Conservation (phyloP, 2,888 invertebrate genomes). For the Aspidiotus rigidus region DNA sequence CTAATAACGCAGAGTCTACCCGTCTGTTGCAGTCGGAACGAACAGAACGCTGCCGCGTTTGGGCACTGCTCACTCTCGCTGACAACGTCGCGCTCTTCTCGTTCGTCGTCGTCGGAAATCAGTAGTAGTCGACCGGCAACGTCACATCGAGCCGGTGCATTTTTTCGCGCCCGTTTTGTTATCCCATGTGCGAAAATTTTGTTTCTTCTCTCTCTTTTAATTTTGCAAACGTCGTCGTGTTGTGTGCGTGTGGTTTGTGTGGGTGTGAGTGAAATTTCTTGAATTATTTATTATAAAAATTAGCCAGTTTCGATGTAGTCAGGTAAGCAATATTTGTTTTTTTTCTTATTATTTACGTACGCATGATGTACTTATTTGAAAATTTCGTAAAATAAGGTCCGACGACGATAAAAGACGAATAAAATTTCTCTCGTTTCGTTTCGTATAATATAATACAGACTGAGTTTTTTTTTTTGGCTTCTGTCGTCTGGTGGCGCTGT, state of each 20-base stretch:
- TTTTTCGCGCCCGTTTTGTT: conserved; percentile 20
- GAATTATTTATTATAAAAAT: conserved; percentile 9
- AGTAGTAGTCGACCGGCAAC: conserved; percentile 33
- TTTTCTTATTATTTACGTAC: not conserved
- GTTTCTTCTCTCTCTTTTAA: conserved; percentile 10
- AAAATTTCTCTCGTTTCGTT: no score
- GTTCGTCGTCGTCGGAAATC: not conserved
- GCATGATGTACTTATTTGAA: not conserved
- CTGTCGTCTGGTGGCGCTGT: no score
- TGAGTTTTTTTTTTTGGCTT: no score
- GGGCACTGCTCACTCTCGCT: conserved; percentile 21
- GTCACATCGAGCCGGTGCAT: conserved; percentile 34
- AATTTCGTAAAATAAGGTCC: no score
- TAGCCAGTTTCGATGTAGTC: conserved; percentile 23
- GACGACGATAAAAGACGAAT: no score
- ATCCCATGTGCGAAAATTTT: conserved; percentile 27
- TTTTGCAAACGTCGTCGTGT: conserved; percentile 11
- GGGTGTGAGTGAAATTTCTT: conserved; percentile 1
- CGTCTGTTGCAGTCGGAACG: conserved; percentile 16
- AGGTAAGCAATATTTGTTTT: conserved; percentile 15
- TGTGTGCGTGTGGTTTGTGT: conserved; percentile 15
- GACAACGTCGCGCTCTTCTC: conserved; percentile 24
- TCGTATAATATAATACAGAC: no score
- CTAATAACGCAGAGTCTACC: conserved; percentile 25
- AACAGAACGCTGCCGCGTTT: conserved; percentile 16